phyloP scores from a whole-genome alignment of 2,888 invertebrate species.

The Prostheceraeus crozeri region DNA sequence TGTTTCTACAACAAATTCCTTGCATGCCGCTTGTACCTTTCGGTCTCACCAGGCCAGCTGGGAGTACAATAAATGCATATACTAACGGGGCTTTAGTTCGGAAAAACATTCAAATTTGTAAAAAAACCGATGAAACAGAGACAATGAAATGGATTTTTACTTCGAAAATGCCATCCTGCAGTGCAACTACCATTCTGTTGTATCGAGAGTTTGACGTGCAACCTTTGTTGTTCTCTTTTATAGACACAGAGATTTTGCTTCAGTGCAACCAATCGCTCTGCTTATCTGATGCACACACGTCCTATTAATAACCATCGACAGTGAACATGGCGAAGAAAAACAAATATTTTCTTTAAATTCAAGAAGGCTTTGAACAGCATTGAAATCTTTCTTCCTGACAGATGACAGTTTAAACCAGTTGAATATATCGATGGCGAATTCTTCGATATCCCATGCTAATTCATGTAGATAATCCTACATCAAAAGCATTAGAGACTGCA shows the following conservation, averaged over 20 bases:
- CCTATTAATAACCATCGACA: slow-evolving; percentile 41
- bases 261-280: neutral
- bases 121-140: slow-evolving; percentile 9
- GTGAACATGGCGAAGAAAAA: slow-evolving; percentile 41
- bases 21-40: too few relatives aligned
- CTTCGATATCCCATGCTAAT: slow-evolving; percentile 39
- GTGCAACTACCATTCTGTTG: neutral
- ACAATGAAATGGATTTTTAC: slow-evolving; percentile 20
- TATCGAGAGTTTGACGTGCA: too few relatives aligned
- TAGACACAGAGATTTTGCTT: neutral
- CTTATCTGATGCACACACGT: slow-evolving; percentile 25
- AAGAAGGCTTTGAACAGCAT: slow-evolving; percentile 31
- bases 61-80: slow-evolving; percentile 14
- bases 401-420: slow-evolving; percentile 40
- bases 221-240: too few relatives aligned
- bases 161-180: slow-evolving; percentile 14
- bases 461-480: slow-evolving; percentile 39
- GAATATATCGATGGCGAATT: slow-evolving; percentile 41
- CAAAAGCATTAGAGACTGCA: slow-evolving; percentile 41
- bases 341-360: slow-evolving; percentile 40
- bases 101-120: slow-evolving; percentile 22
- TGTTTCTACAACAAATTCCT: too few relatives aligned
- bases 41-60: too few relatives aligned
- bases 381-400: slow-evolving; percentile 41
- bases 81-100: neutral